Evolutionary conservation across 2,888 invertebrate species (phyloP), one percentile per base, ranked within the genome.

Genomic region (Serripes groenlandicus): DNA sequence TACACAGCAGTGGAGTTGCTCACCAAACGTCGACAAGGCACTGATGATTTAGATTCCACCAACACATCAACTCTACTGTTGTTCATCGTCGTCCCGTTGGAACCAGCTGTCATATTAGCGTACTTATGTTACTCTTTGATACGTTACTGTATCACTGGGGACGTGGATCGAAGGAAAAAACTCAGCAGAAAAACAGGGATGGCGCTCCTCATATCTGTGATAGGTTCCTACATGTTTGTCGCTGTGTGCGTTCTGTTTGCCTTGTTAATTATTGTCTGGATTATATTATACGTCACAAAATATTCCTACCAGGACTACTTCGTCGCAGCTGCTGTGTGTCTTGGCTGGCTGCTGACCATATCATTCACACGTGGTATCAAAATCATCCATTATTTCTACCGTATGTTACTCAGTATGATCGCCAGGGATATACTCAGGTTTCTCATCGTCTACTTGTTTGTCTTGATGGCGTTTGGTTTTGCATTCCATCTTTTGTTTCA

Each of bases 341-440:
- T 93, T 4, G 94, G 94, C 1, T 94, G 94, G 94, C 73, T 93
- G 34, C 86, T 90, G 54, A 89, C 93, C n/a, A 93, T 94, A 34
- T 81, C 87, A 26, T 93, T 93, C 79, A 94, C 94, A 0, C 86
- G 92, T 23, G 94, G 94, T 9, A 92, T 94, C 72, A 91, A 92
- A 76, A 81, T 89, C 0, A 91, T 94, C 49, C 93, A 94, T 82
- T 92, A 92, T 72, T 94, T 93, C 78, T 93, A 92, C 87, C 86
- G 91, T 35, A 93, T 94, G 93, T 85, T 94, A 21, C 85, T 90
- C 82, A 91, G 92, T 78, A 94, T 94, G 91, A 91, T 94, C 49
- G 68, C 93, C 66, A 77, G 90, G n/a, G 94, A 94, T 82, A 90
- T 93, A 21, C 75, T 90, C 5, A 87, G 92, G 21, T 94, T 94